Percentiles rank a stretch among this genome's conserved stretches.
Conservation (phyloP, 2,888 invertebrate genomes). For the Coelopa pilipes region DNA sequence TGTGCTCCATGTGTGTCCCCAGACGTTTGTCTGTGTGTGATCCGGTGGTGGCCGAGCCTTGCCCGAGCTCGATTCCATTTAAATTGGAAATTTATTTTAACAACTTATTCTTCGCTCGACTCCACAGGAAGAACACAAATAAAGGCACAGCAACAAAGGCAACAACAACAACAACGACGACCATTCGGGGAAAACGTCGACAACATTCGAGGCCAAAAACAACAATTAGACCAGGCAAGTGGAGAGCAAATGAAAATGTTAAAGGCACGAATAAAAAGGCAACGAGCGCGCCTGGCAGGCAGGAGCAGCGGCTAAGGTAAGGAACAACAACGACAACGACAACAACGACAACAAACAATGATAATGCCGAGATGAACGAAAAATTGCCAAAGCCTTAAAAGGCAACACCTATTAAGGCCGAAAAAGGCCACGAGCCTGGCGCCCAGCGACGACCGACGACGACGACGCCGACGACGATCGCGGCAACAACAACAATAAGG, state of each 20-base stretch:
- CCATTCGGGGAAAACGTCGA: too few relatives aligned
- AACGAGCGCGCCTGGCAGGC: neutral
- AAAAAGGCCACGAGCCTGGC: conserved; percentile 52
- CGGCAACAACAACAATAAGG: conserved; percentile 1
- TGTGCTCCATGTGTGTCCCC: too few relatives aligned
- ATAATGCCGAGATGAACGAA: conserved; percentile 26
- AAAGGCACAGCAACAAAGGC: too few relatives aligned
- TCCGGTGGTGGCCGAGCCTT: too few relatives aligned
- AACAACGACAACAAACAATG: conserved; percentile 39
- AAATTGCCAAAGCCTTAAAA: conserved; percentile 57
- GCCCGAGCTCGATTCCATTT: too few relatives aligned
- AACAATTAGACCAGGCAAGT: neutral
- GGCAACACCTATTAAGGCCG: conserved; percentile 60
- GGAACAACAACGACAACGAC: conserved; percentile 31
- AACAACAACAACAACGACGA: too few relatives aligned
- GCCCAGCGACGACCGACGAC: conserved; percentile 28
- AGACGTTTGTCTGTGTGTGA: too few relatives aligned
- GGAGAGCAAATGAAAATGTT: conserved; percentile 19
- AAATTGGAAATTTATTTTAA: too few relatives aligned
- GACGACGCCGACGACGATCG: neutral
- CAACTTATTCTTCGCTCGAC: too few relatives aligned
- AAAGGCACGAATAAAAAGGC: neutral
- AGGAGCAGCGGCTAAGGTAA: neutral
- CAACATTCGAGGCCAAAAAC: too few relatives aligned
- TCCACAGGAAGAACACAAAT: too few relatives aligned